Evolutionary conservation across 2,888 invertebrate genomes (phyloP).

Genomic region (Epirrhoe tristata): DNA sequence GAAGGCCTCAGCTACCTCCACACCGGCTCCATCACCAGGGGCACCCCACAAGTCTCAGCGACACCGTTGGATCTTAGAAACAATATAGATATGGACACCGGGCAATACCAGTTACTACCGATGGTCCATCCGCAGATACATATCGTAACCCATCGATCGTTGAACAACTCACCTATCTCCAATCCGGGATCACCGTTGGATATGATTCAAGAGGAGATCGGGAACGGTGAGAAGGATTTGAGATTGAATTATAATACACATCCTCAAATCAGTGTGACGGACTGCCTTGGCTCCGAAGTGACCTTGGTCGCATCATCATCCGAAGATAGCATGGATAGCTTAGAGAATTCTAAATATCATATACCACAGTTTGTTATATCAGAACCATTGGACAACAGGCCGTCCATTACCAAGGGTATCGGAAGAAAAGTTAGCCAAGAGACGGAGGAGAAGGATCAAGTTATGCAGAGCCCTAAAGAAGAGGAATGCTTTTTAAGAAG

Average conservation of each 20-base stretch:
- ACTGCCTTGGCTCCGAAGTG: conserved; percentile 94
- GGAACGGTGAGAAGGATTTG: conserved; percentile 68
- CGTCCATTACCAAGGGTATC: conserved; percentile 92
- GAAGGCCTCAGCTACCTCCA: conserved; percentile 90
- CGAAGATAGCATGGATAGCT: conserved; percentile 89
- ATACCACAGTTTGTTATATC: conserved; percentile 89
- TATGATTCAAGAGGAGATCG: conserved; percentile 90
- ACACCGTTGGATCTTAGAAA: conserved; percentile 84
- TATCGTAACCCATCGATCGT: conserved; percentile 80
- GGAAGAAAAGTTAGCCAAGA: conserved; percentile 89
- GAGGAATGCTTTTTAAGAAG: conserved; percentile 84
- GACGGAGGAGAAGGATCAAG: conserved; percentile 77
- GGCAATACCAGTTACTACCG: conserved; percentile 72
- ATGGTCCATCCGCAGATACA: conserved; percentile 75
- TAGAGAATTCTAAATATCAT: conserved; percentile 85
- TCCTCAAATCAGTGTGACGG: conserved; percentile 96
- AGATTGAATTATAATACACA: conserved; percentile 74
- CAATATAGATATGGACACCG: conserved; percentile 82
- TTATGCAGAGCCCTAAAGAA: conserved; percentile 74
- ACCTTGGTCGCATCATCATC: conserved; percentile 92
- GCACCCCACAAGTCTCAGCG: conserved; percentile 87
- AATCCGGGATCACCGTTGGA: conserved; percentile 89
- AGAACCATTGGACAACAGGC: conserved; percentile 88
- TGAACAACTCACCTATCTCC: conserved; percentile 87
- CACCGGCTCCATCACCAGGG: conserved; percentile 89